These are phyloP conservation scores for Anser brachyrhynchus DNA, from an alignment of 2,113 vertebrate species.

Conservation along the genomic window DNA sequence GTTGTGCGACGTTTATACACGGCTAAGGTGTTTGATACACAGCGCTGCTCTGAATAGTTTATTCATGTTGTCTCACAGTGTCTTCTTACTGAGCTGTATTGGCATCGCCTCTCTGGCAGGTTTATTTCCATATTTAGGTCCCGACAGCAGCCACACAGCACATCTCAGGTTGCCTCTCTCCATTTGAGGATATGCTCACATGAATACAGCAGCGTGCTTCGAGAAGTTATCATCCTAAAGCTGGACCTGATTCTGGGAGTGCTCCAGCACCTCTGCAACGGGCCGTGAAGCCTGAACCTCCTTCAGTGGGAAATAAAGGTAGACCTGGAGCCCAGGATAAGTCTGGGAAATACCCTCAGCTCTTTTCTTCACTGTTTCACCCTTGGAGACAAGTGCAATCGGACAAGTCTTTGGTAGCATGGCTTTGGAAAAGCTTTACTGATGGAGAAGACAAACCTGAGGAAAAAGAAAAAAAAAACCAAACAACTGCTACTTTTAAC, in stretches of 20 bases:
- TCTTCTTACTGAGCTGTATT: neutral
- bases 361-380: neutral
- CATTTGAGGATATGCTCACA: neutral
- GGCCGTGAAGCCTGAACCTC: neutral
- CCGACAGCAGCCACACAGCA: accelerated
- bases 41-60: neutral
- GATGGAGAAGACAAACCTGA: neutral
- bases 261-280: neutral
- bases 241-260: neutral
- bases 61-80: neutral
- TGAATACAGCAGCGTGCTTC: neutral
- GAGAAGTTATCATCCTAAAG: neutral
- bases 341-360: neutral
- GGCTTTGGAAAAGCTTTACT: neutral
- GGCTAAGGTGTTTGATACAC: neutral
- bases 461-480: neutral
- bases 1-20: neutral
- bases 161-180: neutral
- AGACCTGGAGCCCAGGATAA: neutral
- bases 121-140: neutral
- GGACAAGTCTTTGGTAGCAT: neutral
- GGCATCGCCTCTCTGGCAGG: neutral
- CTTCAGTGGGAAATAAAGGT: neutral
- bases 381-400: neutral
- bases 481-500: neutral